A percentile compares a stretch with the other conserved stretches of the same genome.
Conservation (phyloP, 1,140 invertebrate species). For the Helicoverpa armigera region DNA sequence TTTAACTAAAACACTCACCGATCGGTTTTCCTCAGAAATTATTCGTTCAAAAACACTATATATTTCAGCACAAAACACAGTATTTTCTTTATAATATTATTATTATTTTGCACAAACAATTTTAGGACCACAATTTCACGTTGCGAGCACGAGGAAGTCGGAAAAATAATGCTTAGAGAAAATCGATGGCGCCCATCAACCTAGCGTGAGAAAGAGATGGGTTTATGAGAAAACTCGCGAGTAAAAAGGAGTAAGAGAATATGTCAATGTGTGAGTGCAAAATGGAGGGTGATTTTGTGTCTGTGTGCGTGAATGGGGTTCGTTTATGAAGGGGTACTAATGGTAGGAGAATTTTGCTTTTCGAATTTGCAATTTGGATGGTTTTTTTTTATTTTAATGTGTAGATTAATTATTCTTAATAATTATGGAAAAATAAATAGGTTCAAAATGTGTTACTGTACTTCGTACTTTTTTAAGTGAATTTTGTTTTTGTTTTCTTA, state of each 20-base stretch:
- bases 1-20: conserved; percentile 7
- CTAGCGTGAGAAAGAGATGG: neutral
- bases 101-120: conserved; percentile 40
- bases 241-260: conserved; percentile 50
- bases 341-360: conserved; percentile 45
- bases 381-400: neutral
- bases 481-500: too few relatives aligned
- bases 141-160: conserved; percentile 15
- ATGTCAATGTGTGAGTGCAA: conserved; percentile 57
- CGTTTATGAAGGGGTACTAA: conserved; percentile 57
- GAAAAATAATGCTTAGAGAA: conserved; percentile 47
- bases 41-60: neutral
- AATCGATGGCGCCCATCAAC: conserved; percentile 35
- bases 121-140: neutral
- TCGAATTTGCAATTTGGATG: neutral
- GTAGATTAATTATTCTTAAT: neutral
- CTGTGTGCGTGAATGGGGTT: conserved; percentile 67
- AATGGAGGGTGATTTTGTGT: conserved; percentile 45
- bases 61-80: neutral
- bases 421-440: too few relatives aligned
- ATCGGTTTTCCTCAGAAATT: neutral
- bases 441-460: too few relatives aligned
- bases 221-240: neutral
- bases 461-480: too few relatives aligned
- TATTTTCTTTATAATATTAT: neutral